Evolutionary conservation across 2,113 vertebrate genomes (phyloP).

Genomic region (Mastomys natalensis): DNA sequence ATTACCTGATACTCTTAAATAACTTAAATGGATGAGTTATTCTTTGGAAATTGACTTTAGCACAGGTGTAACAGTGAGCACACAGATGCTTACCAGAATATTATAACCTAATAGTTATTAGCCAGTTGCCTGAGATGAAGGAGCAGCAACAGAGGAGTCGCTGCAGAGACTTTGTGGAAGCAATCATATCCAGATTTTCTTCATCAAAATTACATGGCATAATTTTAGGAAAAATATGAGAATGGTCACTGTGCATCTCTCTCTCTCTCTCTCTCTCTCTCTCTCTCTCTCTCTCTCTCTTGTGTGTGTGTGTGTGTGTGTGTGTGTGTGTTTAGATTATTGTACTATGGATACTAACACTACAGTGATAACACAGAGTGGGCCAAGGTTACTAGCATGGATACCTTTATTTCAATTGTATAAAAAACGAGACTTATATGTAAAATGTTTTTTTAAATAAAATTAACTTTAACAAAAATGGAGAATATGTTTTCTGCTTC

Average conservation of each 20-base stretch:
- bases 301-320: not conserved
- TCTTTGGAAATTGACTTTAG: not conserved
- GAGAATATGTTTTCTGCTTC: not conserved
- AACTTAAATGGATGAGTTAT: not conserved
- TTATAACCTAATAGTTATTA: not conserved
- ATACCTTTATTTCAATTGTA: not conserved
- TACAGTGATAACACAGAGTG: not conserved
- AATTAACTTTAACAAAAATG: too few species aligned
- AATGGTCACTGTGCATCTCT: too few species aligned
- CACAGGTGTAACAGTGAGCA: not conserved
- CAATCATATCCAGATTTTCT: not conserved
- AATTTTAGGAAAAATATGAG: too few species aligned
- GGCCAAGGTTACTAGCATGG: too few species aligned
- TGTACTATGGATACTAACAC: not conserved
- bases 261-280: too few species aligned
- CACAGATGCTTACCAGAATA: not conserved
- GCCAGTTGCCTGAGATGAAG: not conserved
- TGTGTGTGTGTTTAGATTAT: not conserved
- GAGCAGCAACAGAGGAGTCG: too few species aligned
- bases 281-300: too few species aligned
- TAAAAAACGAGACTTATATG: too few species aligned
- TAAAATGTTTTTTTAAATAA: too few species aligned
- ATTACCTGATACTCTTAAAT: not conserved
- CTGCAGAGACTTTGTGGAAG: not conserved
- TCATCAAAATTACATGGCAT: too few species aligned